phyloP scores from a whole-genome alignment of 2,888 invertebrate genomes.

The Drosophila dives region DNA sequence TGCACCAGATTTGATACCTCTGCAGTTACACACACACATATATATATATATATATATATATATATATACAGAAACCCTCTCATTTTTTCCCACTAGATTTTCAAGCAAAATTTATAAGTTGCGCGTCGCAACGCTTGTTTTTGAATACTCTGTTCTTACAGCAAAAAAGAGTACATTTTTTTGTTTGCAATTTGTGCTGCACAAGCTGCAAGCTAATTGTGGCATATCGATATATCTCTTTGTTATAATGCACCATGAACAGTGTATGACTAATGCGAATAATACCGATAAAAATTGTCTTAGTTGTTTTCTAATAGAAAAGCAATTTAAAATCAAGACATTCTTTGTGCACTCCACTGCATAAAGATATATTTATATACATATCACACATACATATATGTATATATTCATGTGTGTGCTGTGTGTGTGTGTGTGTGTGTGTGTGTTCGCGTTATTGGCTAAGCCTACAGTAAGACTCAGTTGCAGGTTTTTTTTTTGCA shows the following conservation, averaged over 20 bases:
- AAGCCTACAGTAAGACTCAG: neutral
- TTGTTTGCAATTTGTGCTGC: neutral
- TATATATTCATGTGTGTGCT: neutral
- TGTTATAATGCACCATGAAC: neutral
- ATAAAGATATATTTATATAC: neutral
- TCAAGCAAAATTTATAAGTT: slow-evolving; percentile 63
- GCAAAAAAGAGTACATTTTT: slow-evolving; percentile 1
- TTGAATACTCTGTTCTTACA: slow-evolving; percentile 2
- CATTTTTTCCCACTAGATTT: slow-evolving; percentile 49
- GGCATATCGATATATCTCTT: neutral
- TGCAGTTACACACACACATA: slow-evolving; percentile 1
- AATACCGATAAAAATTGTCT: neutral
- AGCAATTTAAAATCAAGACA: slow-evolving; percentile 16
- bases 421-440: neutral
- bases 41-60: too few relatives aligned
- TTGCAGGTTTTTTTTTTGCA: slow-evolving; percentile 9
- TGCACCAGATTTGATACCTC: slow-evolving; percentile 15
- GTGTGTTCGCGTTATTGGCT: slow-evolving; percentile 8
- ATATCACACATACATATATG: neutral
- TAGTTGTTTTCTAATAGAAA: slow-evolving; percentile 10
- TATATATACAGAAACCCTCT: neutral
- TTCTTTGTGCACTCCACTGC: neutral
- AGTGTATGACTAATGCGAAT: neutral
- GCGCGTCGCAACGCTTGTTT: slow-evolving; percentile 52
- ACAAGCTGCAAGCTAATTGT: neutral